A percentile compares a stretch with the other conserved stretches of the same genome.
phyloP scores from a whole-genome alignment of 2,888 invertebrate genomes.

The Metalampra italica region DNA sequence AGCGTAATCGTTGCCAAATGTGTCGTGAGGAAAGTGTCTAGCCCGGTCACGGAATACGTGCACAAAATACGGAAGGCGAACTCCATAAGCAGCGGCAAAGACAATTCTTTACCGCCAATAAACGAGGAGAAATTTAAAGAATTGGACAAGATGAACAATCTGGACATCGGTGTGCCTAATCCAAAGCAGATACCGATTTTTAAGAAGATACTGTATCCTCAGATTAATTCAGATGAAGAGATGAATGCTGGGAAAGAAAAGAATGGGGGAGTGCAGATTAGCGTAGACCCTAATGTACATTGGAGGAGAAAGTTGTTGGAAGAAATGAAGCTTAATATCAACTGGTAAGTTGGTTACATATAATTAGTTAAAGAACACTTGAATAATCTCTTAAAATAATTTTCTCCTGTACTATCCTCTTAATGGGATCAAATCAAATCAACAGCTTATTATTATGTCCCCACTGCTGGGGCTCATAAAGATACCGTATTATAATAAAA shows the following conservation, averaged over 20 bases:
- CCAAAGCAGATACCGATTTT: conserved; percentile 62
- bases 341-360: conserved; percentile 41
- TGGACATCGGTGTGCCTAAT: conserved; percentile 47
- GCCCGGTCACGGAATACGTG: conserved; percentile 48
- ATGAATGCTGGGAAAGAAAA: background rate
- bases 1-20: conserved; percentile 67
- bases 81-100: conserved; percentile 37
- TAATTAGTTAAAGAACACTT: background rate
- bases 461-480: too few species aligned
- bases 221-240: too few species aligned
- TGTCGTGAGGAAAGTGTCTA: conserved; percentile 33
- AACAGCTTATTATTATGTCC: too few species aligned
- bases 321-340: conserved; percentile 49
- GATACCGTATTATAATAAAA: too few species aligned
- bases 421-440: too few species aligned
- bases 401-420: background rate
- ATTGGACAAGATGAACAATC: conserved; percentile 37
- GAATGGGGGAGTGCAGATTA: conserved; percentile 31
- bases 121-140: conserved; percentile 58
- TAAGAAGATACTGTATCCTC: conserved; percentile 33
- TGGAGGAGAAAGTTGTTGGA: conserved; percentile 36
- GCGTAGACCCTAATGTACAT: conserved; percentile 41
- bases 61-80: conserved; percentile 69
- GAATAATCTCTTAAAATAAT: background rate
- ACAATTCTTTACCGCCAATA: conserved; percentile 57